Percentiles rank a stretch among this genome's conserved stretches.
phyloP scores from a whole-genome alignment of 2,888 invertebrate genomes.

The Synergus japonicus region DNA sequence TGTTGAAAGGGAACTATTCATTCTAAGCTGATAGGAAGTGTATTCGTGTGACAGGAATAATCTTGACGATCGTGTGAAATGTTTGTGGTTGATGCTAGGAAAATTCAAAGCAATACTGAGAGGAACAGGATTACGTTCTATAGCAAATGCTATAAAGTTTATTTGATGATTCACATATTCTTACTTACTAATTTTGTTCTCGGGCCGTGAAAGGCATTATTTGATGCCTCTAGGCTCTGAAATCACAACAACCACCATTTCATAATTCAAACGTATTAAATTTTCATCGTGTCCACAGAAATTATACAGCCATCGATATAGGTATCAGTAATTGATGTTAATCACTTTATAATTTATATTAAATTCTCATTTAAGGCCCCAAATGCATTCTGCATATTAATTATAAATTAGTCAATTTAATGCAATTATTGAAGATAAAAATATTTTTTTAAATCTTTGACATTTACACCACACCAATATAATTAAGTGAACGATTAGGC shows the following conservation, averaged over 20 bases:
- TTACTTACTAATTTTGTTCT: conserved; percentile 78
- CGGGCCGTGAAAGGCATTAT: conserved; percentile 78
- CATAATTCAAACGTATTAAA: conserved; percentile 63
- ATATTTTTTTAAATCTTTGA: not conserved
- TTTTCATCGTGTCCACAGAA: conserved; percentile 48
- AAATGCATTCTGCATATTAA: not conserved
- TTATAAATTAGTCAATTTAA: not conserved
- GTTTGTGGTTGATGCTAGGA: conserved; percentile 47
- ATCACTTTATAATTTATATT: not conserved
- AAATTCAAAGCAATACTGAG: conserved; percentile 55
- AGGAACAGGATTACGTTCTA: conserved; percentile 49
- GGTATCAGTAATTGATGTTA: not conserved
- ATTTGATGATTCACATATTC: conserved; percentile 74
- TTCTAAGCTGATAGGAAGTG: conserved; percentile 23
- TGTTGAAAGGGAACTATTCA: conserved; percentile 42
- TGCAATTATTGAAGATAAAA: not conserved
- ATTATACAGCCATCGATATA: conserved; percentile 35
- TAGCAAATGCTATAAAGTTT: conserved; percentile 64
- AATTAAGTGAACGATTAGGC: not conserved
- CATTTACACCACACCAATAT: not conserved
- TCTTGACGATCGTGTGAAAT: conserved; percentile 43
- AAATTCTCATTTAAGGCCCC: not conserved
- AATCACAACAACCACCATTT: conserved; percentile 77
- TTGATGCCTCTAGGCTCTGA: conserved; percentile 78
- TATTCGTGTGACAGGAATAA: conserved; percentile 41